Percentiles rank a stretch among this genome's conserved stretches.
Evolutionary conservation across 1,140 invertebrate genomes (phyloP).

Genomic region (Saccostrea echinata): DNA sequence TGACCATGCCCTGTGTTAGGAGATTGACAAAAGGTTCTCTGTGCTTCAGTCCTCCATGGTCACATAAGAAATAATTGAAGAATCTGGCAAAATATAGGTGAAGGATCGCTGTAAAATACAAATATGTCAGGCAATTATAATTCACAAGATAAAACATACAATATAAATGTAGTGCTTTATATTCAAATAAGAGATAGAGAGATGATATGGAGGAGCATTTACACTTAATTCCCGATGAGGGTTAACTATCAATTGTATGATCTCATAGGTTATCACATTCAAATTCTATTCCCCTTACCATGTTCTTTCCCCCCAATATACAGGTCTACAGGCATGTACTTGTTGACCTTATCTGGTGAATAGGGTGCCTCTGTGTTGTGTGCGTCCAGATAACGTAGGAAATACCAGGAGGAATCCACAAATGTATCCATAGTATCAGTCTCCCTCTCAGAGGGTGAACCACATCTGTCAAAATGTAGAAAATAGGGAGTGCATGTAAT

Average conservation of each 20-base stretch:
- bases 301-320: constrained; percentile 99
- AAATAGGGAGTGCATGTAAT: too few species aligned
- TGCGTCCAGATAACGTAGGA: constrained; percentile 93
- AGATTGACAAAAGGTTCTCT: constrained; percentile 95
- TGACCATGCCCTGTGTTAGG: constrained; percentile 96
- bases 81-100: constrained; percentile 99
- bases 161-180: too few species aligned
- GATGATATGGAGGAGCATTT: too few species aligned
- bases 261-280: neutral
- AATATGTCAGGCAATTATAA: constrained; percentile 50
- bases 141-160: neutral
- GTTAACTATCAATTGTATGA: too few species aligned
- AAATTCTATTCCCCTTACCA: neutral
- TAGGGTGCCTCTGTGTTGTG: constrained; percentile 88
- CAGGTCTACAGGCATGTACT: constrained; percentile 93
- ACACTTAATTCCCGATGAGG: too few species aligned
- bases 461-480: constrained; percentile 74
- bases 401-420: constrained; percentile 99
- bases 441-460: constrained; percentile 87
- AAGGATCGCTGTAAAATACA: constrained; percentile 88
- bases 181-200: too few species aligned
- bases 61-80: constrained; percentile 94
- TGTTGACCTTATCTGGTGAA: constrained; percentile 82
- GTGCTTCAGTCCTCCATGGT: constrained; percentile 85
- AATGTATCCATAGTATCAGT: constrained; percentile 99